These are phyloP conservation scores for Melanotus villosus DNA, from an alignment of 2,888 invertebrate species.

Conservation along the genomic window DNA sequence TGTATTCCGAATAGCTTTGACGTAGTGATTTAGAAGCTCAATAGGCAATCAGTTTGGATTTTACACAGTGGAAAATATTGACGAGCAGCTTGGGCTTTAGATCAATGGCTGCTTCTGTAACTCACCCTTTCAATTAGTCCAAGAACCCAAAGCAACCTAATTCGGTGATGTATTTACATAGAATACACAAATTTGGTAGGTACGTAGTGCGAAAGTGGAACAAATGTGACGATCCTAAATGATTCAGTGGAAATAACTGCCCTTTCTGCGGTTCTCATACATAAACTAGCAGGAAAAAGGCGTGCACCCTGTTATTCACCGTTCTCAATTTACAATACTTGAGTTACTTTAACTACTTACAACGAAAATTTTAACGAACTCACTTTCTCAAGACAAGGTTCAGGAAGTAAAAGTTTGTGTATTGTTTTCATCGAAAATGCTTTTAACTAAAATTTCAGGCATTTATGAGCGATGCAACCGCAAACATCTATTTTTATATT, in stretches of 20 bases:
- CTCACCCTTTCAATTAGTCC: constrained; percentile 7
- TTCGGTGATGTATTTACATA: constrained; percentile 5
- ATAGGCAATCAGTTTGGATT: constrained; percentile 16
- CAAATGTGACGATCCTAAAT: constrained; percentile 1
- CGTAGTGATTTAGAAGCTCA: constrained; percentile 4
- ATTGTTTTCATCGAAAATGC: no score
- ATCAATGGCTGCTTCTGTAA: constrained; percentile 2
- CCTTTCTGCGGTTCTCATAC: constrained; percentile 6
- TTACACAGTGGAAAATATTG: constrained; percentile 11
- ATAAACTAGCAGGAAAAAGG: constrained; percentile 4
- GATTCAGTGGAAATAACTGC: constrained; percentile 2
- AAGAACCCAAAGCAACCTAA: not conserved
- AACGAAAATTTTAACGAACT: not conserved
- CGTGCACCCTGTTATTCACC: not conserved
- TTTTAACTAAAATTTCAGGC: no score
- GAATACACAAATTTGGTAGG: not conserved
- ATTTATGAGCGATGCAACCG: not conserved
- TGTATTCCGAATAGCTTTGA: not conserved
- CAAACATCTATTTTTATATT: constrained; percentile 8
- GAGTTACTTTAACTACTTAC: not conserved
- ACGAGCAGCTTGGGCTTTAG: constrained; percentile 18
- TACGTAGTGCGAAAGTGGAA: not conserved
- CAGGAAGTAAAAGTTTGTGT: no score
- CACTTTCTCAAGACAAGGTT: no score
- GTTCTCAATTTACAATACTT: not conserved